phyloP scores from a whole-genome alignment of 2,113 vertebrate genomes.

The Scatophagus argus region DNA sequence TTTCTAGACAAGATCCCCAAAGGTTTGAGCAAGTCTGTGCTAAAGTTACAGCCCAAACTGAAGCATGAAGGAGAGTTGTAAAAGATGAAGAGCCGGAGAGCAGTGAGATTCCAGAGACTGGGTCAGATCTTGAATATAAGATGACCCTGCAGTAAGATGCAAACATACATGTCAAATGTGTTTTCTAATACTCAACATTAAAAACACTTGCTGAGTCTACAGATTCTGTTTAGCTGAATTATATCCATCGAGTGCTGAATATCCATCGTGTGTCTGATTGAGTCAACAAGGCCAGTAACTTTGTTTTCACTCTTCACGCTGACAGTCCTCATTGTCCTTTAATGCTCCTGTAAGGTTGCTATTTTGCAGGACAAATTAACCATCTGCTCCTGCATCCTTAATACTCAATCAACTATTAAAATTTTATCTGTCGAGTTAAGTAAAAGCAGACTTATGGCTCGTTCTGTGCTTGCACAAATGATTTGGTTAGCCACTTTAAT shows the following conservation, averaged over 20 bases:
- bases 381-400: constrained; percentile 40
- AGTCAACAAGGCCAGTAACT: not conserved
- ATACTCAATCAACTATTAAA: constrained; percentile 46
- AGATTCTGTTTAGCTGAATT: not conserved
- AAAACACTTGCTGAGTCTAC: not conserved
- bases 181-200: not conserved
- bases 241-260: too few relatives aligned
- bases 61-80: constrained; percentile 1
- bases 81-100: constrained; percentile 1
- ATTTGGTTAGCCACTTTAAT: constrained; percentile 48
- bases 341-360: constrained; percentile 45
- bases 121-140: not conserved
- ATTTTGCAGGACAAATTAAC: constrained; percentile 38
- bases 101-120: not conserved
- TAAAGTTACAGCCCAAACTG: constrained; percentile 27
- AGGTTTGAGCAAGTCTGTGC: constrained; percentile 36
- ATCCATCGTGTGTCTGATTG: not conserved
- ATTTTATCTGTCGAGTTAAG: constrained; percentile 49
- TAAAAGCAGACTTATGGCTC: constrained; percentile 30
- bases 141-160: too few relatives aligned
- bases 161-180: too few relatives aligned
- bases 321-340: constrained; percentile 3
- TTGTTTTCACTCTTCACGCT: not conserved
- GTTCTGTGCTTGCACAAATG: constrained; percentile 44
- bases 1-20: constrained; percentile 42